Percentiles rank a stretch among this genome's conserved stretches.
These are phyloP conservation scores for Salminus brasiliensis DNA, from an alignment of 2,113 vertebrate species.

Conservation along the genomic window DNA sequence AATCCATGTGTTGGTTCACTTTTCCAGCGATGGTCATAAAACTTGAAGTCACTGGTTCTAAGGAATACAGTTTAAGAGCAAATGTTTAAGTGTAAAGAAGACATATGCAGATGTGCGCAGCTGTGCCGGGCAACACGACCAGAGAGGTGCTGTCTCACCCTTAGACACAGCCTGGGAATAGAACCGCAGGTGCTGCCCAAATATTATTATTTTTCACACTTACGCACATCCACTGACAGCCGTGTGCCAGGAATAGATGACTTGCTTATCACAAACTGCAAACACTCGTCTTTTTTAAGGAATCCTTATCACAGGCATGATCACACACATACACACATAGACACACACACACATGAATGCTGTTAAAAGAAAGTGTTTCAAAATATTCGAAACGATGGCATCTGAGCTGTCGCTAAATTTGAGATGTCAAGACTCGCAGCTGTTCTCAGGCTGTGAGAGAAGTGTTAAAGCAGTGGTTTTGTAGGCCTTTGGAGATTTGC, in stretches of 20 bases:
- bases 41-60: no score
- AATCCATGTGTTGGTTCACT: no score
- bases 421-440: neutral
- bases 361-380: neutral
- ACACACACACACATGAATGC: neutral
- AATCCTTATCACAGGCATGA: constrained; percentile 16
- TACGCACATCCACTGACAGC: constrained; percentile 40
- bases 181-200: constrained; percentile 34
- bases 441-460: neutral
- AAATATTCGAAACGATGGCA: neutral
- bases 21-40: no score
- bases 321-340: constrained; percentile 8
- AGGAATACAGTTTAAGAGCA: no score
- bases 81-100: neutral
- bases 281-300: constrained; percentile 25
- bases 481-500: neutral
- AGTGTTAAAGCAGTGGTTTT: neutral
- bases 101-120: neutral
- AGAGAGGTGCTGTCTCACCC: neutral
- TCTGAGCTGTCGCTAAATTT: neutral
- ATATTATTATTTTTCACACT: constrained; percentile 48
- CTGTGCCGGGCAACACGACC: constrained; percentile 1
- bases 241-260: constrained; percentile 45
- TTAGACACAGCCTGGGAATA: constrained; percentile 11
- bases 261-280: constrained; percentile 42